Evolutionary conservation across 2,888 invertebrate genomes (phyloP).

Genomic region (Laothoe populi): DNA sequence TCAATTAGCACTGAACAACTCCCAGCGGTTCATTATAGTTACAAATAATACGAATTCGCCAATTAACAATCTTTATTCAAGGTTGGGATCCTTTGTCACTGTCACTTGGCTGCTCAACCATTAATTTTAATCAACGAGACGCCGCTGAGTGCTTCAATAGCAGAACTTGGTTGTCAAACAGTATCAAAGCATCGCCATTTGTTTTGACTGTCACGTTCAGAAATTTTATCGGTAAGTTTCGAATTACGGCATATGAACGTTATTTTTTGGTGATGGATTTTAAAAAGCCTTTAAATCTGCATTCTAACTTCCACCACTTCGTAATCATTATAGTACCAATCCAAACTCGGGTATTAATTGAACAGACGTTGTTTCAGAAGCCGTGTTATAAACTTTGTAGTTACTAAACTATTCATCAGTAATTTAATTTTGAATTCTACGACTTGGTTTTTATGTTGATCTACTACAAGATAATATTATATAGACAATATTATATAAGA

Average conservation of each 20-base stretch:
- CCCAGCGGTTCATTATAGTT: neutral
- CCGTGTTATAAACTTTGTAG: no score
- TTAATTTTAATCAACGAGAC: constrained; percentile 29
- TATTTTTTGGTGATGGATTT: no score
- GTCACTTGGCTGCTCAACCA: constrained; percentile 24
- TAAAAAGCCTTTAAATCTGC: no score
- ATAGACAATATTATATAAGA: no score
- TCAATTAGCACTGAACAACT: constrained; percentile 10
- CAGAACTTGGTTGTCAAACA: constrained; percentile 12
- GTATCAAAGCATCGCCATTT: constrained; percentile 5
- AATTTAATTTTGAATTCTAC: no score
- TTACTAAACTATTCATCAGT: no score
- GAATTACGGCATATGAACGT: neutral
- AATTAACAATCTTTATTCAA: constrained; percentile 25
- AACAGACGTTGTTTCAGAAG: no score
- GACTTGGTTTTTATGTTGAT: no score
- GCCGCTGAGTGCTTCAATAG: constrained; percentile 8
- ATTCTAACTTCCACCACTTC: no score
- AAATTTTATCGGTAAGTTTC: neutral
- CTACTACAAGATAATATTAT: no score
- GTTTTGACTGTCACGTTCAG: neutral
- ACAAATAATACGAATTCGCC: constrained; percentile 23
- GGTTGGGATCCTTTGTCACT: constrained; percentile 26
- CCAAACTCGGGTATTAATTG: no score
- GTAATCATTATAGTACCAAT: no score